Evolutionary conservation across 2,888 invertebrate species (phyloP), one percentile per base, ranked within the genome.

Genomic region (Mythimna loreyi): DNA sequence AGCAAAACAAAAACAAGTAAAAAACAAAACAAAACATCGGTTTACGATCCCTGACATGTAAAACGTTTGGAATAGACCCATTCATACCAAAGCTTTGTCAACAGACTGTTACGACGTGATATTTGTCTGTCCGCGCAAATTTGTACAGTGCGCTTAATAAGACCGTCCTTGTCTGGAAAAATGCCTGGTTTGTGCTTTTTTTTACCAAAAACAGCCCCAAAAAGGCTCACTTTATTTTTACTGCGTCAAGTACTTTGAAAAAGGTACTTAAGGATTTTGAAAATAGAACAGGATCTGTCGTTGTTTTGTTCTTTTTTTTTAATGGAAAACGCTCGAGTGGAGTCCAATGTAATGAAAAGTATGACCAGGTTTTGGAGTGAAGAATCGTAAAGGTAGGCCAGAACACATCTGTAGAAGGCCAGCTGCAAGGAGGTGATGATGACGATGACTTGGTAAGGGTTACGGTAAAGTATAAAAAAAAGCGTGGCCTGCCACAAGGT

Each of bases 71-170:
- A 23, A 47, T 33, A 49, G 47, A 61, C 52, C 62, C 49, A 60
- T 55, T 57, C 40, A 30, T 36, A 69, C 50, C 66, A 72, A 78
- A 60, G 80, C 72, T 78, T 62, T 57, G 78, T 76, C 68, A 81
- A 80, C 76, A 83, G 23, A 71, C 70, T 49, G 68, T 68, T 76
- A 76, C 73, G 67, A 68, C 69, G 75, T 76, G 70, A 66, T 82
- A 78, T 75, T 78, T 78, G 62, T 68, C 75, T 28, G 70, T 69
- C 63, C 67, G 78, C 50, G 62, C 72, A 86, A 82, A 84, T 84
- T 82, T 83, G 72, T 70, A 53, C 75, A 74, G 57, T 30, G 61
- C 47, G 61, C 67, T 75, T 73, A 64, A 79, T 69, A 79, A 30
- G 25, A 21, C 16, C 11, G 16, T 33, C 11, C 19, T 33, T 23